phyloP scores from a whole-genome alignment of 1,140 invertebrate species.

The Gonioctena quinquepunctata region DNA sequence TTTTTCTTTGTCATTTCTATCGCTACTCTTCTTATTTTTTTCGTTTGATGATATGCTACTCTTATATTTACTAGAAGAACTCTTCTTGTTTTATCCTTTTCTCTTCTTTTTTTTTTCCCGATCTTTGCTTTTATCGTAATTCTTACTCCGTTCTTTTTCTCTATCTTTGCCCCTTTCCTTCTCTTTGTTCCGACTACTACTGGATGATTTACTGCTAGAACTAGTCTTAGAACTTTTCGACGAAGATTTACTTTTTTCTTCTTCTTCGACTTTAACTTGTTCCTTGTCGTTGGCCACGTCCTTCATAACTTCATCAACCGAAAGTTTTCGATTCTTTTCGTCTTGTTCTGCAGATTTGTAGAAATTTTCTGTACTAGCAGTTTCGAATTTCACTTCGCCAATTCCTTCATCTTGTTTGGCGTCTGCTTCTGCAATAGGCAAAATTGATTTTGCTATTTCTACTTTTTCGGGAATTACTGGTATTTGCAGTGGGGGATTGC shows the following conservation, averaged over 20 bases:
- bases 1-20: conserved; percentile 41
- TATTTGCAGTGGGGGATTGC: neutral
- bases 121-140: conserved; percentile 29
- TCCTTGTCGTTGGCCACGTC: conserved; percentile 36
- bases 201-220: conserved; percentile 31
- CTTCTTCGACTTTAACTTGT: conserved; percentile 28
- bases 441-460: too few species aligned
- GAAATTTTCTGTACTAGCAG: conserved; percentile 52
- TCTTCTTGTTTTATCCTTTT: too few species aligned
- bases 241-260: conserved; percentile 48
- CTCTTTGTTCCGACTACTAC: conserved; percentile 20
- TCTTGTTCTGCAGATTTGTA: conserved; percentile 75
- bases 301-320: conserved; percentile 37
- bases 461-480: neutral
- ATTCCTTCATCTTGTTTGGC: neutral
- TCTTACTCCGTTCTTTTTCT: conserved; percentile 53
- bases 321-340: conserved; percentile 70
- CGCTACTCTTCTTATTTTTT: conserved; percentile 41
- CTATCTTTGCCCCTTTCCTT: conserved; percentile 44
- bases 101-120: neutral
- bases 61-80: conserved; percentile 3
- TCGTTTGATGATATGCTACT: conserved; percentile 38
- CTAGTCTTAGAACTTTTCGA: conserved; percentile 43
- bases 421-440: conserved; percentile 24
- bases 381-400: conserved; percentile 30